Evolutionary conservation across 2,113 vertebrate genomes (phyloP).

Genomic region (Austrofundulus limnaeus): DNA sequence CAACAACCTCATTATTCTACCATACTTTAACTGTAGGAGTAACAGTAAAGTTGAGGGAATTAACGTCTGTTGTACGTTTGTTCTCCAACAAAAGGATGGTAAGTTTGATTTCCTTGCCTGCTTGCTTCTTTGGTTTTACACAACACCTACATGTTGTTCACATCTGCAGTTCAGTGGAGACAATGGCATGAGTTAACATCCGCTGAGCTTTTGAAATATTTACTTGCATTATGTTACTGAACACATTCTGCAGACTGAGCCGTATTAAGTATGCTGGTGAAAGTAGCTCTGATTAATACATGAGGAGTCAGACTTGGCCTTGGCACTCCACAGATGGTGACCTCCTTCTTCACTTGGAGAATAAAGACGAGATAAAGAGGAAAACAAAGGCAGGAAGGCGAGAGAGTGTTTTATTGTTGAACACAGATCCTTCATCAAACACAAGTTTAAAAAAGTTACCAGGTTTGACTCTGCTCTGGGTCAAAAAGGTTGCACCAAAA

Average conservation of each 20-base stretch:
- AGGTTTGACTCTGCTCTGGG: no score
- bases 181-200: conserved; percentile 25
- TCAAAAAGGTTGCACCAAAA: no score
- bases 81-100: neutral
- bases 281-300: conserved; percentile 62
- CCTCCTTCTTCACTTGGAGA: conserved; percentile 53
- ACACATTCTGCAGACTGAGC: conserved; percentile 25
- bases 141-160: conserved; percentile 52
- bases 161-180: conserved; percentile 29
- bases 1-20: no score
- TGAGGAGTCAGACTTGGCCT: conserved; percentile 57
- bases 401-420: neutral
- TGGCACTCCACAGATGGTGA: conserved; percentile 70
- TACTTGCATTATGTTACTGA: conserved; percentile 45
- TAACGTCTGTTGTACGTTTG: neutral
- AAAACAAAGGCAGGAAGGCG: neutral
- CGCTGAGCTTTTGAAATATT: conserved; percentile 57
- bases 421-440: neutral
- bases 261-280: conserved; percentile 33
- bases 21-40: no score
- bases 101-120: conserved; percentile 9
- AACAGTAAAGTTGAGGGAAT: no score
- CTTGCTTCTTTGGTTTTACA: conserved; percentile 36
- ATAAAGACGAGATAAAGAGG: conserved; percentile 1
- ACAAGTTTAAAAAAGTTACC: no score